These are phyloP conservation scores for Hydroisotoma schaefferi DNA, from an alignment of 2,888 invertebrate species.

Conservation along the genomic window DNA sequence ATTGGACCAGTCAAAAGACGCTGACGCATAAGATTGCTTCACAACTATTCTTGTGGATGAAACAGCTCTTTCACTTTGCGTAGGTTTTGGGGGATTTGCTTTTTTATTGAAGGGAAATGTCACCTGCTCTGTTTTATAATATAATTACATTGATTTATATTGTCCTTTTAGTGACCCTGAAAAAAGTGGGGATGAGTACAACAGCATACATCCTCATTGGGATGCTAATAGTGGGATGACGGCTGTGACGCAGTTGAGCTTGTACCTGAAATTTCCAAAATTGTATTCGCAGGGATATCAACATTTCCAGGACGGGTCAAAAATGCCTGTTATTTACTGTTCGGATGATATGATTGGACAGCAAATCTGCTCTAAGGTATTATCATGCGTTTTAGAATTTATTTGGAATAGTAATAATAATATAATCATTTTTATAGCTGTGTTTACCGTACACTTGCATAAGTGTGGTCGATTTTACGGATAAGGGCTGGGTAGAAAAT, in stretches of 20 bases:
- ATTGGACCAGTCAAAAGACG: conserved; percentile 46
- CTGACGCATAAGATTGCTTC: conserved; percentile 41
- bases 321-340: conserved; percentile 45
- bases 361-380: conserved; percentile 42
- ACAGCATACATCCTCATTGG: conserved; percentile 46
- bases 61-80: conserved; percentile 47
- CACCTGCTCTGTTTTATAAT: neutral
- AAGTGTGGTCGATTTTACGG: conserved; percentile 35
- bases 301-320: conserved; percentile 39
- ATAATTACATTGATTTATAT: too few species aligned
- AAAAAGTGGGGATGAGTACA: conserved; percentile 33
- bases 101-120: neutral
- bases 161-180: neutral
- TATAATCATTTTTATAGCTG: conserved; percentile 30
- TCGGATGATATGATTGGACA: conserved; percentile 43
- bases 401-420: neutral
- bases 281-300: conserved; percentile 40
- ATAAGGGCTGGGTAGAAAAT: conserved; percentile 36
- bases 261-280: conserved; percentile 43
- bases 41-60: conserved; percentile 42
- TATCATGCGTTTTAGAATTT: neutral
- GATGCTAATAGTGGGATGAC: conserved; percentile 40
- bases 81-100: conserved; percentile 11
- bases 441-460: conserved; percentile 42
- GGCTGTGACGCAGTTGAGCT: conserved; percentile 35